Conservation (phyloP, 1,140 invertebrate genomes). For the Atta cephalotes region DNA sequence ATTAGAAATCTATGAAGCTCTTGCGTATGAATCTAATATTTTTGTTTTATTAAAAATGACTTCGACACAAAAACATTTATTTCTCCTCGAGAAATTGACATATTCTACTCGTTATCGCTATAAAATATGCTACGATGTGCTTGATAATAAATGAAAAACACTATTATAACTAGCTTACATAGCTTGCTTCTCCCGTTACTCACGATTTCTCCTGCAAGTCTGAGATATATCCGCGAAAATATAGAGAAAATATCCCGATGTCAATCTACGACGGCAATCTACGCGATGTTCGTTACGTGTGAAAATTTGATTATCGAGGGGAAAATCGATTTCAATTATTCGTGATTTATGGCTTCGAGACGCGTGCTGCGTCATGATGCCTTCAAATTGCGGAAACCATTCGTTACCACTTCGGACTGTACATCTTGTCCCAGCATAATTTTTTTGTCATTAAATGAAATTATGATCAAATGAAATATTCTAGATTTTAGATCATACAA, state of each 20-base stretch:
- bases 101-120: neutral
- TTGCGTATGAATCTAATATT: neutral
- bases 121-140: neutral
- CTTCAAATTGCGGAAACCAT: neutral
- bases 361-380: neutral
- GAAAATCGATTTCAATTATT: conserved; percentile 45
- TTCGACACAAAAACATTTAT: neutral
- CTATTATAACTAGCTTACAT: conserved; percentile 7
- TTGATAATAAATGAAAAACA: conserved; percentile 34
- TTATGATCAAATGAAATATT: conserved; percentile 1
- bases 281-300: conserved; percentile 51
- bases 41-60: neutral
- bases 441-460: conserved; percentile 19
- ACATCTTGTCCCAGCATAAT: neutral
- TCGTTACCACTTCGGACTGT: conserved; percentile 3
- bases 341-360: conserved; percentile 41
- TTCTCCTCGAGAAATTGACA: conserved; percentile 9
- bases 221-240: conserved; percentile 11
- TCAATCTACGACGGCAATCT: conserved; percentile 35
- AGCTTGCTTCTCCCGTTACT: conserved; percentile 23
- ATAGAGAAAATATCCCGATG: conserved; percentile 7
- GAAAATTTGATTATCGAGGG: conserved; percentile 63
- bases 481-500: neutral
- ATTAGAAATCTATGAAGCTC: neutral
- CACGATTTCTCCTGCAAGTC: conserved; percentile 7